These are phyloP conservation scores for Bryconaethiops microstoma DNA, from an alignment of 2,797 vertebrate species.

Conservation along the genomic window DNA sequence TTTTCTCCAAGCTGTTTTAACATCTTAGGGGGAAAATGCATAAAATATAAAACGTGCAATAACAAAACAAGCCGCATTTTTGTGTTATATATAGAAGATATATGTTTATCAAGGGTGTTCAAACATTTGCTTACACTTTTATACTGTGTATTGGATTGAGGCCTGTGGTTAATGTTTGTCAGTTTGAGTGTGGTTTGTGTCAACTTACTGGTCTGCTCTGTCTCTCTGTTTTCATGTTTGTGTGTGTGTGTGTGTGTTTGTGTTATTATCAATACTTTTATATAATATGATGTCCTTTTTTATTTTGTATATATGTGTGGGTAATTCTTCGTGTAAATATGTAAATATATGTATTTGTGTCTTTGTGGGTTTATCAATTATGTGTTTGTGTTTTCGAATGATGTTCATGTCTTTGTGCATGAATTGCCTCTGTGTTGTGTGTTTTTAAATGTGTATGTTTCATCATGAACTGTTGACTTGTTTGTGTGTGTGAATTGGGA, in stretches of 20 bases:
- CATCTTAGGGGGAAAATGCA: too few relatives aligned
- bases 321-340: too few relatives aligned
- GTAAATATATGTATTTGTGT: not conserved
- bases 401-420: not conserved
- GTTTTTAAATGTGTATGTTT: slow-evolving; percentile 11
- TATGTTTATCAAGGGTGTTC: not conserved
- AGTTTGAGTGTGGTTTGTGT: not conserved
- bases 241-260: not conserved
- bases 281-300: not conserved
- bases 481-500: not conserved
- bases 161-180: slow-evolving; percentile 6
- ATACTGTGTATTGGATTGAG: not conserved
- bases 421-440: not conserved
- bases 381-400: not conserved
- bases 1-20: too few relatives aligned
- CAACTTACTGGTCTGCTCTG: not conserved
- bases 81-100: too few relatives aligned
- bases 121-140: not conserved
- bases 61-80: not conserved
- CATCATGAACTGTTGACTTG: not conserved
- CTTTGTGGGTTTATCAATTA: not conserved
- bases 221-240: not conserved
- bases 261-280: not conserved
- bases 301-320: not conserved
- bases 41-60: too few relatives aligned